Evolutionary conservation across 2,888 invertebrate genomes (phyloP).

Genomic region (Dicycla oo): DNA sequence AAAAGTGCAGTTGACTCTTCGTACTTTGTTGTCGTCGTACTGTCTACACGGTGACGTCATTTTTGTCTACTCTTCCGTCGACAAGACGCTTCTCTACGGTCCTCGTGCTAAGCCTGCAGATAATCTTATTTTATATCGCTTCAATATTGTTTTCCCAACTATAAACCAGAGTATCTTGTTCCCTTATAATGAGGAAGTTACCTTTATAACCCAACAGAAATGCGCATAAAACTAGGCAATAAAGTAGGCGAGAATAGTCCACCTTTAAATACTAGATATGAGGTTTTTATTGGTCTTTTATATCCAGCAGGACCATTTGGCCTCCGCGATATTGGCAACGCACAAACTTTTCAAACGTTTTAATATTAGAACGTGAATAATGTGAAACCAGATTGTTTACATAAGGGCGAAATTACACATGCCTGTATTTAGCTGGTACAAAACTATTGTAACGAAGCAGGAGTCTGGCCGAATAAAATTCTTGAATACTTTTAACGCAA

Average conservation of each 20-base stretch:
- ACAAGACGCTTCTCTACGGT: too few relatives aligned
- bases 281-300: slow-evolving; percentile 52
- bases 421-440: too few relatives aligned
- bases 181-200: slow-evolving; percentile 41
- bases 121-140: not conserved
- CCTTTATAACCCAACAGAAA: slow-evolving; percentile 28
- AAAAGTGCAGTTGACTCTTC: too few relatives aligned
- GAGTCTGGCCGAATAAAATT: too few relatives aligned
- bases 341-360: slow-evolving; percentile 26
- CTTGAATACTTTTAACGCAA: too few relatives aligned
- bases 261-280: slow-evolving; percentile 39
- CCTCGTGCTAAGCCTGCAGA: too few relatives aligned
- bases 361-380: slow-evolving; percentile 22
- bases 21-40: too few relatives aligned
- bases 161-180: slow-evolving; percentile 20
- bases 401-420: too few relatives aligned
- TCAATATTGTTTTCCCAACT: not conserved
- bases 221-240: slow-evolving; percentile 33
- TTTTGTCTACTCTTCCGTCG: too few relatives aligned
- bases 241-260: slow-evolving; percentile 21
- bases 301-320: slow-evolving; percentile 40
- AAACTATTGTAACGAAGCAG: too few relatives aligned
- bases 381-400: not conserved
- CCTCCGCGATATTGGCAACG: slow-evolving; percentile 37
- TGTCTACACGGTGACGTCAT: too few relatives aligned